A percentile compares a stretch with the other conserved stretches of the same genome.
These are phyloP conservation scores for Microcebus jonahi DNA, from an alignment of 2,113 vertebrate genomes.

Conservation along the genomic window DNA sequence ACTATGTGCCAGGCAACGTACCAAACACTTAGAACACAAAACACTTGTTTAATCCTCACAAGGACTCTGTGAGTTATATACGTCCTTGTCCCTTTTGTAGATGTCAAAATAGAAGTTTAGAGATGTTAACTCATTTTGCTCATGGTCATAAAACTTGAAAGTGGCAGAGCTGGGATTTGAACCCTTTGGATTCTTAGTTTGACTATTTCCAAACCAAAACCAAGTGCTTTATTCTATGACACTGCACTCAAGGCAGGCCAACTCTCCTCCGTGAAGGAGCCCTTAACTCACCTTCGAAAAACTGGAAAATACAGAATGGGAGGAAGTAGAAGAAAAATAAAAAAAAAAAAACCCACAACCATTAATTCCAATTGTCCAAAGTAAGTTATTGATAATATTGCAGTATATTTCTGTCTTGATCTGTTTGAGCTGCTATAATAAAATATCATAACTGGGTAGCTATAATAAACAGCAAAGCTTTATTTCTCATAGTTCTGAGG, in stretches of 20 bases:
- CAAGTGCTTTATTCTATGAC: not conserved
- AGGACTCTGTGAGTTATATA: not conserved
- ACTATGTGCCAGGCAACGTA: not conserved
- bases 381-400: not conserved
- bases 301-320: not conserved
- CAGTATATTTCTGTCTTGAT: not conserved
- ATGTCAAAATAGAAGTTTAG: not conserved
- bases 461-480: not conserved
- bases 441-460: not conserved
- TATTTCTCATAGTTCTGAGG: not conserved
- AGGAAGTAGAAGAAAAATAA: not conserved
- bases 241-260: not conserved
- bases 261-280: not conserved
- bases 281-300: not conserved
- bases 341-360: not conserved
- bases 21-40: not conserved
- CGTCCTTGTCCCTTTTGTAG: not conserved
- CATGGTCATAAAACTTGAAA: not conserved
- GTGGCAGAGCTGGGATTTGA: not conserved
- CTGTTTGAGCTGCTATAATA: not conserved
- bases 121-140: not conserved
- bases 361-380: not conserved
- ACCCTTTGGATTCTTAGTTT: not conserved
- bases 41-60: not conserved
- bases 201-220: constrained; percentile 20